Evolutionary conservation across 1,140 invertebrate genomes (phyloP).

Genomic region (Hesperophylax magnus): DNA sequence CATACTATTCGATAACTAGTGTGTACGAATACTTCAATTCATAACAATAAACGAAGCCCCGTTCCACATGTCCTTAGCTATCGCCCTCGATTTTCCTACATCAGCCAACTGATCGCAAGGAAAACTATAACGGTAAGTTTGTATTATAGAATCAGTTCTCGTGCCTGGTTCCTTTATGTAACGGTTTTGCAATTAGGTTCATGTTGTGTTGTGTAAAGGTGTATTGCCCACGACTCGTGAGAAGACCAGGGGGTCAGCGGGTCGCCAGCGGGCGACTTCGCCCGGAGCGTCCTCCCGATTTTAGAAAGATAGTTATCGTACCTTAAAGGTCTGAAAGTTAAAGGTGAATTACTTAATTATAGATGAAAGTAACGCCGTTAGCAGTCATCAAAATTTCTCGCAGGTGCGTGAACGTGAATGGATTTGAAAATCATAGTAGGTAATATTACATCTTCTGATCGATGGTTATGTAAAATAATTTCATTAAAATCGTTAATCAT

Average conservation of each 20-base stretch:
- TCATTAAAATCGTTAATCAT: too few species aligned
- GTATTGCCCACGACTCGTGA: constrained; percentile 5
- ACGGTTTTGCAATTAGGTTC: constrained; percentile 42
- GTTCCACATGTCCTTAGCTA: constrained; percentile 45
- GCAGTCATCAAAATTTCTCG: too few species aligned
- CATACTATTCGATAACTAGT: not conserved
- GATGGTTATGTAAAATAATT: too few species aligned
- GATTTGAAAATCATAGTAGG: too few species aligned
- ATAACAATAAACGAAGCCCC: constrained; percentile 21
- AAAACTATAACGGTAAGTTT: constrained; percentile 15
- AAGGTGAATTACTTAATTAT: too few species aligned
- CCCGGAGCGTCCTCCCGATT: not conserved
- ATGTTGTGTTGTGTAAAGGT: constrained; percentile 31
- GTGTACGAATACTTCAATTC: not conserved
- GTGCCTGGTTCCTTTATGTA: constrained; percentile 38
- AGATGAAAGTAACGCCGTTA: too few species aligned
- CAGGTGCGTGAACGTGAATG: too few species aligned
- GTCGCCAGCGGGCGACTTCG: not conserved
- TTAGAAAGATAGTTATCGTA: not conserved
- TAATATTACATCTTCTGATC: too few species aligned
- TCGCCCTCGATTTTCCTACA: constrained; percentile 7
- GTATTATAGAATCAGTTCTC: constrained; percentile 40
- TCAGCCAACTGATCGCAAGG: not conserved
- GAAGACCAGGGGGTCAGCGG: constrained; percentile 18
- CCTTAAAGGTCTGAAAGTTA: too few species aligned